Base-by-base conservation (phyloP, 92 coral and sea anemone species). In the Plumapathes pennacea region DNA sequence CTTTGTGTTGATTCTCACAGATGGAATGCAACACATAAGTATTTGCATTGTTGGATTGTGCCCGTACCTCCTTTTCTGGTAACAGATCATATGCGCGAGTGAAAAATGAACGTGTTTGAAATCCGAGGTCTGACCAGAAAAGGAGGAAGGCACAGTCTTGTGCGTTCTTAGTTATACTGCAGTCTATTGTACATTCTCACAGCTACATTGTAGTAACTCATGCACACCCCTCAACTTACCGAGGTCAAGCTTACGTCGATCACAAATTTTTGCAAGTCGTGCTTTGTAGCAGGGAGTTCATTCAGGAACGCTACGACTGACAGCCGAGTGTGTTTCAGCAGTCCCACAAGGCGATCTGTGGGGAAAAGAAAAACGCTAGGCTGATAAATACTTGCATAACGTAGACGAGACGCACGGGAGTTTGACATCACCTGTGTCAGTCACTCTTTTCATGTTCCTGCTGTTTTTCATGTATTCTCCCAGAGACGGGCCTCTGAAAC, bases 271-370 rank as follows among this genome's bases (percentile, higher is more conserved):
- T 76, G 27, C 65, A 88, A 61, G 32, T 92, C 96, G 43, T 92
- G 98, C 55, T 82, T 88, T 0, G 98, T 92, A 5, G 67, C 24
- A 0, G 98, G 98, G 22, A 92, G 48, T 50, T 92, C 98, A 54
- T 83, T 92, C 50, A 92, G 60, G 71, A 92, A 76, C 7, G 98
- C 98, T 21, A 92, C 98, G 11, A 92, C 98, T n/a, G 96, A 84
- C 32, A 92, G 87, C 18, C 96, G 85, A 55, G 96, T 82, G 57
- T 79, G 72, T 69, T 92, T 92, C 51, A 88, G 67, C 0, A 80
- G 57, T 34, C 73, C 64, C 31, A 50, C 66, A 11, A 89, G 67
- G 3, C 73, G 77, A 50, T 70, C 92, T 85, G 52, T 22, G 44
- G 51, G 34, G 10, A 38, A 8, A 5, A 20, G 29, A 24, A 45